Evolutionary conservation across 92 coral and sea anemone species (phyloP).

Genomic region (Epizoanthus illoricatus): DNA sequence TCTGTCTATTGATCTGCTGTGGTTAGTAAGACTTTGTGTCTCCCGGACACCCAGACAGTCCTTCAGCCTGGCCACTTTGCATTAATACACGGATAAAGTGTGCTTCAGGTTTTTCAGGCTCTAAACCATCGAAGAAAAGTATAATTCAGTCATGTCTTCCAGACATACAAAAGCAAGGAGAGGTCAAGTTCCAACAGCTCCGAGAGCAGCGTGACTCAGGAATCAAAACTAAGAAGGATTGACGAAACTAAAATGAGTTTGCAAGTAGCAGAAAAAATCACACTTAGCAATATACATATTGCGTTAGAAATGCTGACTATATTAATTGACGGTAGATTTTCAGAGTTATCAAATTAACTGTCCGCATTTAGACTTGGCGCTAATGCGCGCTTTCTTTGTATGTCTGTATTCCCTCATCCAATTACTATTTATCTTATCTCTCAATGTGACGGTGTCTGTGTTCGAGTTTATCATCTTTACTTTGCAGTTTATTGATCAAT

Average conservation of each 20-base stretch:
- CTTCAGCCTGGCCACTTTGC: no score
- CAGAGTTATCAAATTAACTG: background rate
- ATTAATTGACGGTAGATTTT: background rate
- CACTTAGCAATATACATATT: background rate
- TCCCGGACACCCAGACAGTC: no score
- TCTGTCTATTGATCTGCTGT: no score
- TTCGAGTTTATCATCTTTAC: no score
- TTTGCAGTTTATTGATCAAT: no score
- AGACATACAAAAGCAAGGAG: background rate
- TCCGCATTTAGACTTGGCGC: background rate
- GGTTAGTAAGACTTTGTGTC: no score
- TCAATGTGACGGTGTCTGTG: no score
- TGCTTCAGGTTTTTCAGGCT: background rate
- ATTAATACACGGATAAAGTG: background rate
- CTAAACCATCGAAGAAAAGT: background rate
- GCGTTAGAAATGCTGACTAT: background rate
- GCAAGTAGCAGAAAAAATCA: background rate
- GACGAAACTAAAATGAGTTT: background rate
- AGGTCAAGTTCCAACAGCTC: background rate
- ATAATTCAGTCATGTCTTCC: background rate
- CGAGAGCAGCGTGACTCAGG: background rate
- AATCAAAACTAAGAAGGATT: background rate
- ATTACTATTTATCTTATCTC: no score
- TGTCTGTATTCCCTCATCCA: no score
- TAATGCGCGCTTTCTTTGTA: no score